Conservation (phyloP, 2,797 vertebrate genomes). For the Oreonectes daqikongensis region DNA sequence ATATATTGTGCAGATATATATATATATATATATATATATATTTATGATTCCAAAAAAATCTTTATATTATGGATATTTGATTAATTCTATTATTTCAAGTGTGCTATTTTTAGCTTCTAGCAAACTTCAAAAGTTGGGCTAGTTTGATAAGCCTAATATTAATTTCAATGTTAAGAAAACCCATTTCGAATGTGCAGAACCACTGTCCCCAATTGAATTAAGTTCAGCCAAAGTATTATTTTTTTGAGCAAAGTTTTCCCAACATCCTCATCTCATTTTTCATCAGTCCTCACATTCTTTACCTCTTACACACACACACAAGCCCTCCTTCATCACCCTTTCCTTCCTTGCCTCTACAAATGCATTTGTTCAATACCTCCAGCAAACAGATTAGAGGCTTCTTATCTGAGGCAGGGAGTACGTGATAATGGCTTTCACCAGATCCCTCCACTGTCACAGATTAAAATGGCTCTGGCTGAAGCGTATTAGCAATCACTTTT, state of each 20-base stretch:
- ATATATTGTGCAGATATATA: too few relatives aligned
- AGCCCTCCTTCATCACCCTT: constrained; percentile 57
- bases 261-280: constrained; percentile 76
- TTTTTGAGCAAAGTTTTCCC: constrained; percentile 60
- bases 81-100: not conserved
- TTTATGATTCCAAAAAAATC: not conserved
- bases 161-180: constrained; percentile 7
- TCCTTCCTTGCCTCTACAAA: constrained; percentile 79
- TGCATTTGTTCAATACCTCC: constrained; percentile 91
- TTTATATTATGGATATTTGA: not conserved
- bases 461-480: constrained; percentile 84
- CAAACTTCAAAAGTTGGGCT: not conserved
- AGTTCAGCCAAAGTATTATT: not conserved
- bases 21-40: not conserved
- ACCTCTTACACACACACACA: constrained; percentile 40
- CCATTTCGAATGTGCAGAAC: not conserved
- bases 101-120: not conserved
- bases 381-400: constrained; percentile 93
- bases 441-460: constrained; percentile 92
- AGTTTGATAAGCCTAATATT: not conserved
- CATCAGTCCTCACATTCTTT: constrained; percentile 61
- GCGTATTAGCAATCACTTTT: constrained; percentile 79
- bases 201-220: constrained; percentile 9
- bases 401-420: constrained; percentile 90
- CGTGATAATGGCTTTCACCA: constrained; percentile 97